These are phyloP conservation scores for Parasteatoda tepidariorum DNA, from an alignment of 1,140 invertebrate species.

Conservation along the genomic window DNA sequence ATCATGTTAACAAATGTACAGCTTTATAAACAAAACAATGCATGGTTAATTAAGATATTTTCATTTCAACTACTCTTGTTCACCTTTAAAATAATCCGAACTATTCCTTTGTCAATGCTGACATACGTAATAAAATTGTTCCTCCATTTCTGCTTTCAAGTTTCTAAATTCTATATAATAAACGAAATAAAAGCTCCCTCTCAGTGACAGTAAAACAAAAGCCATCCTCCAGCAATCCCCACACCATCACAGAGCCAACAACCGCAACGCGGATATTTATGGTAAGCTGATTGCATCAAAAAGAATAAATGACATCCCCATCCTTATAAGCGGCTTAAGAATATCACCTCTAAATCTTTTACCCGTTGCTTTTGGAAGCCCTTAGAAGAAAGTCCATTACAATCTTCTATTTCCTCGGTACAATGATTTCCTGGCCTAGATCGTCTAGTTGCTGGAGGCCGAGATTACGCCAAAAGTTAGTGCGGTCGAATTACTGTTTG, in stretches of 20 bases:
- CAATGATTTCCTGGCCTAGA: background rate
- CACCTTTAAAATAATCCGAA: too few relatives aligned
- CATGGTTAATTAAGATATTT: too few relatives aligned
- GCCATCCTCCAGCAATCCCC: background rate
- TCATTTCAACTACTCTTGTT: too few relatives aligned
- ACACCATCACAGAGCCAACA: background rate
- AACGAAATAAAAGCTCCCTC: background rate
- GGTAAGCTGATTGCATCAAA: background rate
- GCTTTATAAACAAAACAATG: too few relatives aligned
- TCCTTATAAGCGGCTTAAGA: background rate
- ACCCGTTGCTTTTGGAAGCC: background rate
- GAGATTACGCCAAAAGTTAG: background rate
- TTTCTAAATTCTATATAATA: background rate
- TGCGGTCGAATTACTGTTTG: background rate
- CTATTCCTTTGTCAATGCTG: too few relatives aligned
- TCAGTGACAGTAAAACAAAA: background rate
- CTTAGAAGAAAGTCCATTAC: background rate
- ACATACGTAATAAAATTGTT: too few relatives aligned
- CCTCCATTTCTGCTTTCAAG: too few relatives aligned
- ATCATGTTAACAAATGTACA: too few relatives aligned
- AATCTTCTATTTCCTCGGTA: background rate
- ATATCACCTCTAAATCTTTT: conserved; percentile 3
- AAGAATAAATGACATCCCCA: background rate
- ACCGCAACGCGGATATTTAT: background rate
- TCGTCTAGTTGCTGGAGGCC: background rate